These are phyloP conservation scores for Tachystola acroxantha DNA, from an alignment of 2,888 invertebrate species.

Conservation along the genomic window DNA sequence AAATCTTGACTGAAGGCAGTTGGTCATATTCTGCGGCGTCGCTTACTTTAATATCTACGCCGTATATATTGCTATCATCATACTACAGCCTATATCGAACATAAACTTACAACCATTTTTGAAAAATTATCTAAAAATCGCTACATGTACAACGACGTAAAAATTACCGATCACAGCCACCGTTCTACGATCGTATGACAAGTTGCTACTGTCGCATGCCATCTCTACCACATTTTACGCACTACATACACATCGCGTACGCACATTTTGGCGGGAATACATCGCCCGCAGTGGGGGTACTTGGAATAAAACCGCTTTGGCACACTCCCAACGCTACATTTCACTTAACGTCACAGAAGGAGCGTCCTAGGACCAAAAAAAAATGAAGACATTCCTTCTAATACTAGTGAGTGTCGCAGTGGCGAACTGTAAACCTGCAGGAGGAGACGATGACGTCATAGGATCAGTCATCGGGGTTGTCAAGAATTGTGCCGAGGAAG, in stretches of 20 bases:
- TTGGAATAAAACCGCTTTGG: constrained; percentile 64
- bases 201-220: constrained; percentile 22
- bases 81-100: no score
- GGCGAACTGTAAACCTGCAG: constrained; percentile 64
- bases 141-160: no score
- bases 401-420: constrained; percentile 71
- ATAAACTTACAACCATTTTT: no score
- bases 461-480: constrained; percentile 82
- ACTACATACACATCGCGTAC: constrained; percentile 15
- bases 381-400: constrained; percentile 67
- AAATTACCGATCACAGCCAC: no score
- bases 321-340: constrained; percentile 53
- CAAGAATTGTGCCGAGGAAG: constrained; percentile 83
- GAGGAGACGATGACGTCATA: constrained; percentile 75
- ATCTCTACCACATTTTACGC: constrained; percentile 33
- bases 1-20: no score
- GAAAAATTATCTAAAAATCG: no score
- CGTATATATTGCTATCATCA: no score
- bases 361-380: constrained; percentile 9
- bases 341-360: constrained; percentile 39
- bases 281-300: constrained; percentile 50
- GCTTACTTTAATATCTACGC: no score
- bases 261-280: constrained; percentile 24
- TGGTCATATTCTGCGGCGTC: no score
- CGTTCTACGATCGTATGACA: no score